phyloP scores from a whole-genome alignment of 2,797 vertebrate genomes.

The Ctenochaetus hawaiiensis region DNA sequence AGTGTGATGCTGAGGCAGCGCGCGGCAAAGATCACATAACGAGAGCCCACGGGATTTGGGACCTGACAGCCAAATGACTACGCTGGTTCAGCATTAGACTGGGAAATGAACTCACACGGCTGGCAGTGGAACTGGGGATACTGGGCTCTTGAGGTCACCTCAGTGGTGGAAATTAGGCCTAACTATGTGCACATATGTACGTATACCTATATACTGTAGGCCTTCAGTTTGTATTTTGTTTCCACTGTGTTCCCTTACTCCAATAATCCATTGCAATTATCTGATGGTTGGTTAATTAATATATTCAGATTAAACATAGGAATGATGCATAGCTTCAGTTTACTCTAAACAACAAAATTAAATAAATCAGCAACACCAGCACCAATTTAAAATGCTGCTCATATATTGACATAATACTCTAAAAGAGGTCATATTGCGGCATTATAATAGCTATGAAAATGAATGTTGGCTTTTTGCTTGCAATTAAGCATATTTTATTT shows the following conservation, averaged over 20 bases:
- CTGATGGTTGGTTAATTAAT: background rate
- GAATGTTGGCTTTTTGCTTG: background rate
- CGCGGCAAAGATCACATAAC: conserved; percentile 52
- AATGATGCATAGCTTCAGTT: background rate
- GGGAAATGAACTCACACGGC: background rate
- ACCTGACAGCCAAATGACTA: background rate
- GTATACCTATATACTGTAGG: background rate
- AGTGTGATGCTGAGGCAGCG: conserved; percentile 62
- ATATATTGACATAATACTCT: background rate
- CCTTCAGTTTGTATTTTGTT: background rate
- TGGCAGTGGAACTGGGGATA: background rate
- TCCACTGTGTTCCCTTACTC: background rate
- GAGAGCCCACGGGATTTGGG: conserved; percentile 66
- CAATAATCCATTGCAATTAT: background rate
- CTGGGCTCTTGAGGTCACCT: background rate
- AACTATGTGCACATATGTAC: no score
- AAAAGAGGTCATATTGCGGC: background rate
- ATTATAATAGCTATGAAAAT: background rate
- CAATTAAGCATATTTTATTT: background rate
- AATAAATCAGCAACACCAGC: background rate
- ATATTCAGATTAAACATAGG: background rate
- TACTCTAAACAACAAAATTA: no score
- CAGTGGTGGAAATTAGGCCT: background rate
- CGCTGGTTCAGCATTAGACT: background rate
- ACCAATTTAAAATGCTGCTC: background rate